Percentiles rank a stretch among this genome's conserved stretches.
Conservation (phyloP, 2,797 vertebrate species). For the Gymnoscopelus microlampas region DNA sequence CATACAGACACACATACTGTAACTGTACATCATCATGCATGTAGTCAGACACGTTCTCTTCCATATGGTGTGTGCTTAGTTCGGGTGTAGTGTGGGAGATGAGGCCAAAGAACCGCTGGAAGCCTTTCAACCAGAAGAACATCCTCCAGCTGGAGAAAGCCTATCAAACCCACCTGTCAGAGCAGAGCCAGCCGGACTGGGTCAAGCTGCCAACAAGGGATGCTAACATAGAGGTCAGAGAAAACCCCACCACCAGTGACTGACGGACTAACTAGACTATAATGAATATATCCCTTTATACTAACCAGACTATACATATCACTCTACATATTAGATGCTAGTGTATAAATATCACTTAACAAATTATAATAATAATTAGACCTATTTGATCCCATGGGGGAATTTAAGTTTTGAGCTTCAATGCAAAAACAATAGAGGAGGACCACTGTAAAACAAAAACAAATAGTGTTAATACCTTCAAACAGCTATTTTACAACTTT, state of each 20-base stretch:
- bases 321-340: background rate
- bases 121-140: constrained; percentile 92
- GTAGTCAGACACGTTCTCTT: no score
- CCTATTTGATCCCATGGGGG: no score
- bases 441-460: no score
- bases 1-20: no score
- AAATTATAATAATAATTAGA: no score
- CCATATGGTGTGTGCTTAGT: constrained; percentile 64
- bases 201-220: constrained; percentile 88
- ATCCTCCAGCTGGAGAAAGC: constrained; percentile 89
- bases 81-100: constrained; percentile 97
- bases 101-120: constrained; percentile 94
- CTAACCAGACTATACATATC: background rate
- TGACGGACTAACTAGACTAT: background rate
- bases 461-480: no score
- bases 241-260: background rate
- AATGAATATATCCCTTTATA: no score
- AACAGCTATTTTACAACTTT: no score
- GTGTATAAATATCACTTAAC: no score
- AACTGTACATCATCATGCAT: no score
- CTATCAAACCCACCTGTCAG: constrained; percentile 83
- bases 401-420: no score
- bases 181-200: constrained; percentile 74
- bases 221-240: constrained; percentile 87
- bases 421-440: no score